Evolutionary conservation across 2,797 vertebrate genomes (phyloP).

Genomic region (Acipenser ruthenus): DNA sequence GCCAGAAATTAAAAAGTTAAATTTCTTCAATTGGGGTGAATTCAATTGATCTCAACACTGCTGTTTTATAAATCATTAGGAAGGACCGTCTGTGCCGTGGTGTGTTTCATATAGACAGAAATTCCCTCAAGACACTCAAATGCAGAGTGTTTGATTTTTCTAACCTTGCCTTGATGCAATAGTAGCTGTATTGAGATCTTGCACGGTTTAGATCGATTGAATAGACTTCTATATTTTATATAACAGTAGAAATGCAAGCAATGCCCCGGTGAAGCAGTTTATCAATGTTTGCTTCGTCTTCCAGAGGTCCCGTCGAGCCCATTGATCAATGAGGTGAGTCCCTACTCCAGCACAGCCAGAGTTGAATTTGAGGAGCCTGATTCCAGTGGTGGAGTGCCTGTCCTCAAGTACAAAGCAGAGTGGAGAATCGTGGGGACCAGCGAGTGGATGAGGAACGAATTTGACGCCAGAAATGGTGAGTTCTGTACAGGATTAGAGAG

Average conservation of each 20-base stretch:
- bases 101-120: too few relatives aligned
- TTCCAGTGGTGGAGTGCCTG: constrained; percentile 82
- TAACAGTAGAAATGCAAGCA: too few relatives aligned
- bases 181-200: too few relatives aligned
- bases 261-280: too few relatives aligned
- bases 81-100: too few relatives aligned
- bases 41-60: not conserved
- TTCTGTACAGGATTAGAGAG: rapidly evolving
- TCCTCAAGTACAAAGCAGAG: constrained; percentile 80
- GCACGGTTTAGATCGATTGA: too few relatives aligned
- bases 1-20: not conserved
- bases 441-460: constrained; percentile 65
- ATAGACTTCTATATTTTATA: too few relatives aligned
- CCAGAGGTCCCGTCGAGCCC: constrained; percentile 90
- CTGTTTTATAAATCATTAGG: too few relatives aligned
- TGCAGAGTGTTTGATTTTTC: too few relatives aligned
- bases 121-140: too few relatives aligned
- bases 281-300: constrained; percentile 15
- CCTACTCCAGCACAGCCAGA: constrained; percentile 86
- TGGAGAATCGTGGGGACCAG: constrained; percentile 67
- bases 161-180: too few relatives aligned
- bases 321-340: constrained; percentile 70
- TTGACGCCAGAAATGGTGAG: constrained; percentile 76
- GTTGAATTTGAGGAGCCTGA: constrained; percentile 85
- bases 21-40: not conserved